Conservation (phyloP, 2,888 invertebrate species). For the Drosophila mimetica region DNA sequence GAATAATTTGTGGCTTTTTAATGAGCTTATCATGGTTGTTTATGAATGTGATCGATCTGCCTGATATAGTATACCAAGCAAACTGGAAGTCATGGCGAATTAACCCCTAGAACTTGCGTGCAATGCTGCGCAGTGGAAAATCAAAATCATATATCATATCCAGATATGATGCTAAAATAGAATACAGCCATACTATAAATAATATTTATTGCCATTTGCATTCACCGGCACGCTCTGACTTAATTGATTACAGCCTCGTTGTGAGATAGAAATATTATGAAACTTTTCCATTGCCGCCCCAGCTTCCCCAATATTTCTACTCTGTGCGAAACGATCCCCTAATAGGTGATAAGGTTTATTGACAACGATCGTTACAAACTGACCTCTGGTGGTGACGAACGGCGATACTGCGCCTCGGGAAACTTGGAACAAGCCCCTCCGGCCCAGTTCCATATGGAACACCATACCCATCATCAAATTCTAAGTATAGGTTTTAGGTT, state of each 20-base stretch:
- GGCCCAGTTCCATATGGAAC: conserved; percentile 3
- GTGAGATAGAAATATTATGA: conserved; percentile 44
- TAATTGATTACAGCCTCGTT: conserved; percentile 28
- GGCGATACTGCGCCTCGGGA: conserved; percentile 35
- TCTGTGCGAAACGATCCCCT: conserved; percentile 27
- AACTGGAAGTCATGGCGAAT: background rate
- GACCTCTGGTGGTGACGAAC: conserved; percentile 39
- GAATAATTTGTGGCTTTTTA: conserved; percentile 56
- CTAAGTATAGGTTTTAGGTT: background rate
- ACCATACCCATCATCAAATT: background rate
- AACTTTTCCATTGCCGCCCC: conserved; percentile 59
- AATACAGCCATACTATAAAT: conserved; percentile 1
- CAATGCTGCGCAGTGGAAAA: background rate
- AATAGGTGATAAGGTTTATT: conserved; percentile 74
- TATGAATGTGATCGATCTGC: conserved; percentile 60
- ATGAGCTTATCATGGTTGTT: conserved; percentile 46
- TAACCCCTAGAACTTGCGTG: conserved; percentile 3
- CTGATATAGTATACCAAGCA: conserved; percentile 27
- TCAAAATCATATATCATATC: conserved; percentile 1
- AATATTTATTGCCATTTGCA: conserved; percentile 18
- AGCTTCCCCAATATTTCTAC: conserved; percentile 25
- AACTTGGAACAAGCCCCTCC: conserved; percentile 29
- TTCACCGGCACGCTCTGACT: conserved; percentile 1
- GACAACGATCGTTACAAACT: conserved; percentile 59
- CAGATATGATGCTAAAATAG: background rate